A percentile compares a stretch with the other conserved stretches of the same genome.
phyloP scores from a whole-genome alignment of 2,888 invertebrate genomes.

The Temnothorax rugatulus region DNA sequence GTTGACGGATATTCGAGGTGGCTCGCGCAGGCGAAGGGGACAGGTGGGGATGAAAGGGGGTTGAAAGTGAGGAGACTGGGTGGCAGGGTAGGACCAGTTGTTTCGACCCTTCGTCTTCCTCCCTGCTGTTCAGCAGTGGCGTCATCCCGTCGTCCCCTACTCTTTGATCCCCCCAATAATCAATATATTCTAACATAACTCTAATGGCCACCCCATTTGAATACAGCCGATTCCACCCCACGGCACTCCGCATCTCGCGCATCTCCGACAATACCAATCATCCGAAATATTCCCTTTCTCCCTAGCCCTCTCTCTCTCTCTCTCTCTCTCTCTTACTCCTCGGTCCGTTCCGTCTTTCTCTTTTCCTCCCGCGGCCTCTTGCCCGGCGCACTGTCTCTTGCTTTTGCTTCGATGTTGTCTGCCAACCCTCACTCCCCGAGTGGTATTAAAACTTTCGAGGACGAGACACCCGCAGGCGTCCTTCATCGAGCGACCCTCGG shows the following conservation, averaged over 20 bases:
- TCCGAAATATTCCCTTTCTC: conserved; percentile 82
- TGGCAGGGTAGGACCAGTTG: conserved; percentile 69
- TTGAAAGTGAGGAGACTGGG: conserved; percentile 54
- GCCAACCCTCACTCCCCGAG: conserved; percentile 79
- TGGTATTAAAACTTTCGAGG: conserved; percentile 84
- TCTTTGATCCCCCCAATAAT: conserved; percentile 86
- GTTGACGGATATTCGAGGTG: conserved; percentile 62
- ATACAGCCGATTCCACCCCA: conserved; percentile 82
- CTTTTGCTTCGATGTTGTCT: conserved; percentile 67
- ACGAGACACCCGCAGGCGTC: conserved; percentile 78
- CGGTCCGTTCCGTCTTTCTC: conserved; percentile 64
- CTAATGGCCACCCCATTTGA: conserved; percentile 86
- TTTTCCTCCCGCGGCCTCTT: conserved; percentile 40
- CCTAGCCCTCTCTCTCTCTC: conserved; percentile 37
- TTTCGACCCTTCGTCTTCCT: conserved; percentile 79
- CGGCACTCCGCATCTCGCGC: conserved; percentile 74
- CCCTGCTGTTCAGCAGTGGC: conserved; percentile 76
- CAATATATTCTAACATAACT: conserved; percentile 86
- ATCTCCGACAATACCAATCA: conserved; percentile 85
- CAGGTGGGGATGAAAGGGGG: conserved; percentile 41
- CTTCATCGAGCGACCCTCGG: conserved; percentile 70
- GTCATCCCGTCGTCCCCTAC: conserved; percentile 81
- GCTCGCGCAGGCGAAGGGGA: conserved; percentile 35
- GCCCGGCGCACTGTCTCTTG: conserved; percentile 53
- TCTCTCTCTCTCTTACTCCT: conserved; percentile 38